Evolutionary conservation across 2,797 vertebrate species (phyloP), one percentile per base, ranked within the genome.

Genomic region (Gila robusta): DNA sequence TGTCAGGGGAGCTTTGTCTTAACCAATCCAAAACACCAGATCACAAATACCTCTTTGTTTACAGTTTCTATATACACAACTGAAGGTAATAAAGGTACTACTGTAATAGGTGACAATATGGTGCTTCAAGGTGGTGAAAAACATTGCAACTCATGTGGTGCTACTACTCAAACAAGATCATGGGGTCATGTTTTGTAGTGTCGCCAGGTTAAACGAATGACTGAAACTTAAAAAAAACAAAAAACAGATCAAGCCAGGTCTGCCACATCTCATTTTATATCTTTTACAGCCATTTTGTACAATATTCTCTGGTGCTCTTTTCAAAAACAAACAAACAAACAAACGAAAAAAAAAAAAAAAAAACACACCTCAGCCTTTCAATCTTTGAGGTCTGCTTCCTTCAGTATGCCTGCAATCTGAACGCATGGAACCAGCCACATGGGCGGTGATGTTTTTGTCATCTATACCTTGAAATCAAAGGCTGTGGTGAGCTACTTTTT

Each of bases 1-100:
- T 96, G 96, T 97, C 96, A 87, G 96, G 95, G 96, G 95, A 95
- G 96, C 94, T 94, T 95, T 96, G 96, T 96, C 95, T 97, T 94
- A 95, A 93, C 86, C 93, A 97, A 96, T 96, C 96, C 96, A 94
- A 95, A 96, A 96, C 94, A 95, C 94, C 96, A 96, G 96, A 96
- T 97, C 94, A 95, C 96, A 97, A 94, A 97, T 98, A 99, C 97
- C 97, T 99, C 98, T 97, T 98, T 97, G 97, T 98, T 99, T 98
- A 98, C 97, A 97, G 97, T 97, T 97, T 96, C 96, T 97, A 96
- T 97, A 96, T 96, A 97, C 95, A 96, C 96, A 97, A 96, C 95
- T 97, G 97, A 97, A 97, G 94, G 92, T 95, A 91, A 95, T 94
- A 93, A 95, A 96, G 97, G 97, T 98, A 98, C 98, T 98, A 98